A percentile compares a stretch with the other conserved stretches of the same genome.
These are phyloP conservation scores for Drosophila serrata DNA, from an alignment of 1,140 invertebrate genomes.

Conservation along the genomic window DNA sequence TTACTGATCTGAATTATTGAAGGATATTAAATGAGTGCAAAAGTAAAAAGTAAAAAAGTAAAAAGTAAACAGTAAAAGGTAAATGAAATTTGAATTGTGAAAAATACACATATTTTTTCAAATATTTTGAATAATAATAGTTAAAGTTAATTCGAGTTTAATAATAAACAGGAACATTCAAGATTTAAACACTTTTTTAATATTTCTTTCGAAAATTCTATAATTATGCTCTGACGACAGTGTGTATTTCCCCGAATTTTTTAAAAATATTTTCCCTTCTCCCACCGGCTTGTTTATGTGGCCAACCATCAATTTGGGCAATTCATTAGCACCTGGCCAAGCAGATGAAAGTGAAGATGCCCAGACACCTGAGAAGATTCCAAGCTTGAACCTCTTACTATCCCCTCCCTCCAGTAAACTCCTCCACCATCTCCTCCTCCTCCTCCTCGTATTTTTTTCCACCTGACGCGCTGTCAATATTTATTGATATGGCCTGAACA, in stretches of 20 bases:
- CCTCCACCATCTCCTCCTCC: not conserved
- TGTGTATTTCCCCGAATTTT: constrained; percentile 1
- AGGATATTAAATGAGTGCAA: not conserved
- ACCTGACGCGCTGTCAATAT: constrained; percentile 44
- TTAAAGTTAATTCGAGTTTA: too few species aligned
- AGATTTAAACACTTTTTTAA: not conserved
- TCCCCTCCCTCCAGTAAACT: not conserved
- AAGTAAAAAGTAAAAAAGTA: not conserved
- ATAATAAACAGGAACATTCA: not conserved
- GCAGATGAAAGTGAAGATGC: constrained; percentile 51
- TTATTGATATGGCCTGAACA: constrained; percentile 42
- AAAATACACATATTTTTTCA: fast-evolving
- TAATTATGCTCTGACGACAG: not conserved
- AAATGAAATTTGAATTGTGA: too few species aligned
- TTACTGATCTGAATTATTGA: too few species aligned
- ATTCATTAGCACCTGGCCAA: constrained; percentile 54
- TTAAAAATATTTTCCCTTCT: constrained; percentile 3
- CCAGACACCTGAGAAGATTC: constrained; percentile 46
- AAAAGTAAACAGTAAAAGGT: too few species aligned
- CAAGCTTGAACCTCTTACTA: constrained; percentile 5
- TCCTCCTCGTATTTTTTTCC: not conserved
- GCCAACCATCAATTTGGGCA: constrained; percentile 33
- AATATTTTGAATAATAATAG: not conserved
- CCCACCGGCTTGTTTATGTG: not conserved
- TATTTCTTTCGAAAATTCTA: not conserved